phyloP scores from a whole-genome alignment of 2,888 invertebrate species.

The Rotaria macrura region DNA sequence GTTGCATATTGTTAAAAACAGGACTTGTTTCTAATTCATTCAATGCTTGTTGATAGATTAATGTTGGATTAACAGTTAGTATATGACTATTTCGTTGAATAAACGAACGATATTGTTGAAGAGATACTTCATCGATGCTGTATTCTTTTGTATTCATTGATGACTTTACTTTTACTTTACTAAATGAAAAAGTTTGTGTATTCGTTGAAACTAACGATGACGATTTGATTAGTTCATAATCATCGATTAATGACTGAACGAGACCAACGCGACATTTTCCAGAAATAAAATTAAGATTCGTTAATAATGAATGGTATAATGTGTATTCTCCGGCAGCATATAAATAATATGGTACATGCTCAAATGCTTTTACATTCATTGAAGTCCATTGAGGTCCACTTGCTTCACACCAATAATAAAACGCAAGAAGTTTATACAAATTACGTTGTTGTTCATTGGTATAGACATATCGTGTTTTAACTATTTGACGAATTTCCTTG shows the following conservation, averaged over 20 bases:
- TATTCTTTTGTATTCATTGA: not conserved
- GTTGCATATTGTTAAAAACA: conserved; percentile 36
- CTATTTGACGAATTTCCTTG: not conserved
- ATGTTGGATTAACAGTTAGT: conserved; percentile 40
- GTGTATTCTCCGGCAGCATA: conserved; percentile 39
- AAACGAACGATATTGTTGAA: conserved; percentile 37
- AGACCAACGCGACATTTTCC: conserved; percentile 42
- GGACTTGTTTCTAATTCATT: conserved; percentile 39
- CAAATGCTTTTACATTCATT: conserved; percentile 40
- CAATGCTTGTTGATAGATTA: conserved; percentile 45
- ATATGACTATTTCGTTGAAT: conserved; percentile 44
- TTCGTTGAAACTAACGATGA: conserved; percentile 32
- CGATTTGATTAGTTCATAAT: conserved; percentile 38
- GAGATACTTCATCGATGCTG: not conserved
- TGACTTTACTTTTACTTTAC: not conserved
- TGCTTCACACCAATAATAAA: conserved; percentile 40
- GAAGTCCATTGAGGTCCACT: conserved; percentile 41
- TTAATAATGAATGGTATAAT: conserved; percentile 39
- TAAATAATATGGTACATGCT: conserved; percentile 45
- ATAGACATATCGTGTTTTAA: not conserved
- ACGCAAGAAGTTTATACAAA: conserved; percentile 36
- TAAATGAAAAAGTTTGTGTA: not conserved
- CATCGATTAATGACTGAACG: conserved; percentile 41
- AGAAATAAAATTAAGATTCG: conserved; percentile 41
- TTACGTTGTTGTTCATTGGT: not conserved